phyloP scores from a whole-genome alignment of 2,113 vertebrate genomes.

The Ginglymostoma cirratum region DNA sequence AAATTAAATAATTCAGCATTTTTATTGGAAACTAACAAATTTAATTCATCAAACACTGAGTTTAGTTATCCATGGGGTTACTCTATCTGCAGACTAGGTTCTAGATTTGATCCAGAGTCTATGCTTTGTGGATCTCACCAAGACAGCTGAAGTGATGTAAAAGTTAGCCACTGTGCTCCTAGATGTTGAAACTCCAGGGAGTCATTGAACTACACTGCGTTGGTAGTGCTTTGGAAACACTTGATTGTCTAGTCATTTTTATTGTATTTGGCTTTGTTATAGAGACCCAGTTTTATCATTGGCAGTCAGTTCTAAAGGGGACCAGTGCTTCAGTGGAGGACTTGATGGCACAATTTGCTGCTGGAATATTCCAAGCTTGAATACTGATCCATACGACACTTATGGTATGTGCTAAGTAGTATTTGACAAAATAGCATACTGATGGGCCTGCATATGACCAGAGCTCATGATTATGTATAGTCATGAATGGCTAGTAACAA shows the following conservation, averaged over 20 bases:
- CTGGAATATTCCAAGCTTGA: constrained; percentile 82
- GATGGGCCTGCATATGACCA: not conserved
- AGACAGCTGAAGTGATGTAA: not conserved
- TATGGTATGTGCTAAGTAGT: constrained; percentile 60
- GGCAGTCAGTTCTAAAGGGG: constrained; percentile 66
- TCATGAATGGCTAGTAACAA: not conserved
- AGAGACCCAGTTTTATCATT: constrained; percentile 77
- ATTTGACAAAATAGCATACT: not conserved
- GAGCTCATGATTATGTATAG: not conserved
- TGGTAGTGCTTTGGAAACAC: not conserved
- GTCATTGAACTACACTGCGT: not conserved
- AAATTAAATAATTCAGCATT: not conserved
- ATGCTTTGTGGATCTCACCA: not conserved
- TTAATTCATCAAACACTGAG: no score
- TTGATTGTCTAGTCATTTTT: not conserved
- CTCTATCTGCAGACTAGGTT: not conserved
- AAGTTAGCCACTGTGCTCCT: not conserved
- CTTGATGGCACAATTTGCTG: constrained; percentile 67
- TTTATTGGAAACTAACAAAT: not conserved
- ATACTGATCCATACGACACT: constrained; percentile 81
- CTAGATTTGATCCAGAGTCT: not conserved
- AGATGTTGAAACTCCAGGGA: not conserved
- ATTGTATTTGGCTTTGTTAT: not conserved
- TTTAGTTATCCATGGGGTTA: not conserved
- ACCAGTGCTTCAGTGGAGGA: constrained; percentile 74